phyloP scores from a whole-genome alignment of 2,797 vertebrate species.

The Pangasius macronema region DNA sequence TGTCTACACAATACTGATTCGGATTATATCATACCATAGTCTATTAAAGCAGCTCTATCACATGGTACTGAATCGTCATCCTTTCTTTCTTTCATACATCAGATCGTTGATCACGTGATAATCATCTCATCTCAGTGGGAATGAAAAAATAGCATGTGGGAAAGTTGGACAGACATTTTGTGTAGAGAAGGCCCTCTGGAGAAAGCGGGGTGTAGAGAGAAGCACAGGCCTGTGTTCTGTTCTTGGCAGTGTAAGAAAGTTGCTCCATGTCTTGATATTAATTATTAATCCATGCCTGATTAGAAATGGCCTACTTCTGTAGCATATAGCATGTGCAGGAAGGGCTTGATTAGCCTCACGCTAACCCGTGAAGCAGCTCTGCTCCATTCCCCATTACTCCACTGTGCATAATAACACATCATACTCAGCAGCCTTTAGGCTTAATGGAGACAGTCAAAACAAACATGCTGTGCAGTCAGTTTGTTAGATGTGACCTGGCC shows the following conservation, averaged over 20 bases:
- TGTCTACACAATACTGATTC: background rate
- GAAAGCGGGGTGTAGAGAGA: conserved; percentile 20
- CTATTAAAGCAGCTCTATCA: background rate
- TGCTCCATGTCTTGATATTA: conserved; percentile 80
- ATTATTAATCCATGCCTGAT: conserved; percentile 81
- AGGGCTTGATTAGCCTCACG: conserved; percentile 34
- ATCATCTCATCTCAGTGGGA: background rate
- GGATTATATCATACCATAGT: background rate
- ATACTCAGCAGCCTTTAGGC: conserved; percentile 34
- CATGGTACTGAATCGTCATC: background rate
- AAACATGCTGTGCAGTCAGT: conserved; percentile 40
- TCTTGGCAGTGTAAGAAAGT: conserved; percentile 73
- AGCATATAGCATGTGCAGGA: conserved; percentile 68
- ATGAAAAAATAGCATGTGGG: background rate
- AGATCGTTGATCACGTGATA: background rate
- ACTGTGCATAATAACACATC: conserved; percentile 31
- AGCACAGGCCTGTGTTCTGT: conserved; percentile 69
- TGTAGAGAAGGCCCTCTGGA: background rate
- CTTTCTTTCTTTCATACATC: background rate
- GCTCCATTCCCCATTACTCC: conserved; percentile 4
- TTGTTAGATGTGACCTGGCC: conserved; percentile 42
- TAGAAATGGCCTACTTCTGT: conserved; percentile 79
- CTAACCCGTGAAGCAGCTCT: background rate
- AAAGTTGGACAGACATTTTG: background rate
- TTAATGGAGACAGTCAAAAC: conserved; percentile 46